Evolutionary conservation across 2,113 vertebrate species (phyloP), one percentile per base, ranked within the genome.

Genomic region (Lipophrys pholis): DNA sequence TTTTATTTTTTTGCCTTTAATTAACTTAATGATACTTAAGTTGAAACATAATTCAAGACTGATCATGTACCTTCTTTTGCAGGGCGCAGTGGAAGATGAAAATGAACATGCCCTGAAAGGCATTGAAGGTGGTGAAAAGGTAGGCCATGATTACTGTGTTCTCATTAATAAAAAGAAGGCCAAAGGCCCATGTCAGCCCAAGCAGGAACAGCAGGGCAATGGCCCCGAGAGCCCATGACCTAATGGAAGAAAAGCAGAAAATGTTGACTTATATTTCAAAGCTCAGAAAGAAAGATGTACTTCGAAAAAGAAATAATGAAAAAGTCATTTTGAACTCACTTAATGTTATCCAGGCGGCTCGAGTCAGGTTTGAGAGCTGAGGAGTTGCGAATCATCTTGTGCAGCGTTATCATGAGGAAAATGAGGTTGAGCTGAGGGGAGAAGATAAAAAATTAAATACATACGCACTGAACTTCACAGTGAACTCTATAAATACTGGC

Each of bases 71-170:
- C 95, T 97, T 97, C 80, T 97, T 97, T 87, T 97, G 96, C 76
- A 97, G 92, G 54, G 96, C 96, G 82, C 96, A 97, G 91, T 97
- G 96, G 93, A 97, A 97, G 78, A 97, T 96, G 36, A 97, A 97
- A 92, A 97, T 97, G 93, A 97, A 97, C 93, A 97, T 95, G 76
- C 96, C 96, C 92, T 97, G 96, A 92, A 97, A 95, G 83, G 96
- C 96, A 1, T 98, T 98, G 92, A 97, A 97, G 81, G 96, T 97
- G 75, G 96, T 97, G 87, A 97, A 97, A 83, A 97, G 96, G 83
- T 97, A 97, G 39, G 96, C 96, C 95, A 97, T 93, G 79, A 97
- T 96, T 15, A 98, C 91, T 0, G 94, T 96, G 74, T 96, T 97
- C 87, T 97, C 95, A 39, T 97, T 97, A 87, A 97, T 96, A 71